Base-by-base conservation (phyloP, 2,888 invertebrate genomes). In the Drosophila cracens region DNA sequence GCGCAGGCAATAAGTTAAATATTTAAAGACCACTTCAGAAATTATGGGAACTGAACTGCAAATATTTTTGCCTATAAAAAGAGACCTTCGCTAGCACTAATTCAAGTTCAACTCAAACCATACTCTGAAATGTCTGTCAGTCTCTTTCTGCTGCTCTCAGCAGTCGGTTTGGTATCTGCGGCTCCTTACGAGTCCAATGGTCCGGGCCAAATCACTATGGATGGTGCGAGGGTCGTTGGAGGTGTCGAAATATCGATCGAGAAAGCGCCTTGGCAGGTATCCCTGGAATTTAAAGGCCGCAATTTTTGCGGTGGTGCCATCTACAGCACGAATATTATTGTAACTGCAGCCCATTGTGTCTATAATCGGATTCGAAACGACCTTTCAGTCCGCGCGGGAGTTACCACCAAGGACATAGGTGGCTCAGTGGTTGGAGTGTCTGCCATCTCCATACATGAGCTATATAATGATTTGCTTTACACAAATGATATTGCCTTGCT, bases 201-300 rank as follows among this genome's bases (percentile, higher is more conserved):
- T 21, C 43, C 11, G 43, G 11, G 43, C 21, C 5, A 43, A 43
- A 43, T 21, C 21, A 21, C 46, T 46, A 7, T 21, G 46, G 13
- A 46, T 16, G 21, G 13, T 21, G 21, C 7, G 7, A 21, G 21
- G 46, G 16, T 46, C 13, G 2, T 46, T 46, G 46, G 21, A 25
- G 46, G 21, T 25, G 46, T 4, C 4, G 21, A 7, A 13, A 21
- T 21, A 46, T 21, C 21, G 4, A 46, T 21, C 13, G 21, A 16
- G 46, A 46, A 21, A 13, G 7, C 46, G 7, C 46, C 46, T 13
- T 46, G 46, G 13, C 46, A 21, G 4, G 7, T 21, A 21, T 46
- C 13, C 13, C 13, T 46, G 21, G 46, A 21, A 46, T 0, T 13
- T 0, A 0, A 16, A 13, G 21, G 13, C 21, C 0, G 1, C 1